These are phyloP conservation scores for Trematomus loennbergii DNA, from an alignment of 2,113 vertebrate genomes.

Conservation along the genomic window DNA sequence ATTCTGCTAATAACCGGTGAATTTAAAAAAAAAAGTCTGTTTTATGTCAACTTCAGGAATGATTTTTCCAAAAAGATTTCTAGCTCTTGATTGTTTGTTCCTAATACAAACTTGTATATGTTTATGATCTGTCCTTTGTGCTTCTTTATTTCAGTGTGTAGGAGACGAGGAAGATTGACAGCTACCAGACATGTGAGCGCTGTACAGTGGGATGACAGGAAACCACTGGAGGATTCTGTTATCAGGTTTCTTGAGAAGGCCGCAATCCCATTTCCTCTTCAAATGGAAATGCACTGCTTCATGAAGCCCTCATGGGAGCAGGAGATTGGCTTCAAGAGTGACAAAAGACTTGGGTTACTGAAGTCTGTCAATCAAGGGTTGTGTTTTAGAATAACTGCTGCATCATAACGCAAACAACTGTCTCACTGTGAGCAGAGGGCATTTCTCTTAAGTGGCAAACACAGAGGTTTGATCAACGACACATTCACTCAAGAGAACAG, in stretches of 20 bases:
- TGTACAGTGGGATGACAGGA: not conserved
- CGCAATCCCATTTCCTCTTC: not conserved
- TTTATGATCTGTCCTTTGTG: not conserved
- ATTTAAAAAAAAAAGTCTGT: not conserved
- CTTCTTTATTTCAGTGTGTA: not conserved
- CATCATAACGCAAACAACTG: not conserved
- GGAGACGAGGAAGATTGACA: not conserved
- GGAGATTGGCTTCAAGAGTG: not conserved
- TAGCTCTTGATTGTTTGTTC: not conserved
- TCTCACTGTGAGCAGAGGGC: not conserved
- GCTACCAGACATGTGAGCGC: not conserved
- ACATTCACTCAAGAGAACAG: not conserved
- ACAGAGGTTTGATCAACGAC: not conserved
- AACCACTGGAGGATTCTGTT: slow-evolving; percentile 9
- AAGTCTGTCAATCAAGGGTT: not conserved
- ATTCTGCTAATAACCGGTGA: not conserved
- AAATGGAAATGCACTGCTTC: not conserved
- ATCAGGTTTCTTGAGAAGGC: not conserved
- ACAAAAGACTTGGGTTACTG: not conserved
- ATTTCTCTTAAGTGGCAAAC: not conserved
- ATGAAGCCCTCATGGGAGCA: not conserved
- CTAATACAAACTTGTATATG: too few species aligned
- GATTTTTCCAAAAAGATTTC: not conserved
- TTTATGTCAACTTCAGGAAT: not conserved
- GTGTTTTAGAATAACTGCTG: slow-evolving; percentile 8